Conservation (phyloP, 2,888 invertebrate genomes). For the Ethmia dodecea region DNA sequence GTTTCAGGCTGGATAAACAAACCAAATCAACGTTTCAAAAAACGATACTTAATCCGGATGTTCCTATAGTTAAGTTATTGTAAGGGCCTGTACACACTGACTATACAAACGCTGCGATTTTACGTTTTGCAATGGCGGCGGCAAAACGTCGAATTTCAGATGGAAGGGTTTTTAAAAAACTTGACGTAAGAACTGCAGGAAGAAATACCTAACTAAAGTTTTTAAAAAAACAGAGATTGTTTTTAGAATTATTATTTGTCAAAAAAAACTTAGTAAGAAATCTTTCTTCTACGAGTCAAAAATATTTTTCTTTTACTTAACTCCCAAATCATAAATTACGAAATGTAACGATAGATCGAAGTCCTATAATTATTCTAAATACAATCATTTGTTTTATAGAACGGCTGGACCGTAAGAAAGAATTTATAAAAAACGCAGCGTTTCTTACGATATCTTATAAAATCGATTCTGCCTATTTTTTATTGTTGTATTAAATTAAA, state of each 20-base stretch:
- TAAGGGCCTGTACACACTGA: slow-evolving; percentile 30
- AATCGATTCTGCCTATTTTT: slow-evolving; percentile 39
- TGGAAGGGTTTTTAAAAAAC: too few species aligned
- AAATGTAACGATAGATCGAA: background rate
- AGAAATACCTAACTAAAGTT: too few species aligned
- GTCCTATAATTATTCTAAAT: slow-evolving; percentile 1
- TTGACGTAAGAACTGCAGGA: too few species aligned
- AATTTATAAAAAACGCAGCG: slow-evolving; percentile 27
- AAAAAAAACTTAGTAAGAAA: background rate
- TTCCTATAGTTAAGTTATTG: slow-evolving; percentile 52
- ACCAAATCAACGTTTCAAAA: slow-evolving; percentile 21
- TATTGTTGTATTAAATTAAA: slow-evolving; percentile 22
- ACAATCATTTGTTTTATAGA: background rate
- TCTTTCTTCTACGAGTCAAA: background rate
- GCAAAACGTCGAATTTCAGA: too few species aligned
- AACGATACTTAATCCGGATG: slow-evolving; percentile 53
- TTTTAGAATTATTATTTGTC: background rate
- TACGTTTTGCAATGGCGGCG: too few species aligned
- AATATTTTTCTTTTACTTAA: background rate
- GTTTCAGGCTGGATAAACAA: slow-evolving; percentile 50
- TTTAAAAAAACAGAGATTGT: background rate
- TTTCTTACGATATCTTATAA: slow-evolving; percentile 25
- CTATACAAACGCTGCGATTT: slow-evolving; percentile 31
- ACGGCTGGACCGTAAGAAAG: slow-evolving; percentile 28
- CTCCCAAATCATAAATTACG: background rate